Evolutionary conservation across 2,797 vertebrate genomes (phyloP), one percentile per base, ranked within the genome.

Genomic region (Catamblyrhynchus diadema): DNA sequence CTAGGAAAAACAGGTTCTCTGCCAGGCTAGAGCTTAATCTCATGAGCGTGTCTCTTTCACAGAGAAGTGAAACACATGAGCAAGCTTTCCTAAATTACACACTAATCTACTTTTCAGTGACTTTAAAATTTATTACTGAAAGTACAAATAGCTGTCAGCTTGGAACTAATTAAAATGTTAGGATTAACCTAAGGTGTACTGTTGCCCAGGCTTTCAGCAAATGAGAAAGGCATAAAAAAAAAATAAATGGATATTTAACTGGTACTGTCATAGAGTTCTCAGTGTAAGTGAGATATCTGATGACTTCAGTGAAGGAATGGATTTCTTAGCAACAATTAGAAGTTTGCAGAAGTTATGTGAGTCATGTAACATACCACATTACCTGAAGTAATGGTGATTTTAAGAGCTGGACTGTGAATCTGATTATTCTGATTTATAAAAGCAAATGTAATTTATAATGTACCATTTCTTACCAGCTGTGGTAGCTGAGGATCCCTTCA

Each of bases 141-240:
- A 69, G 61, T 72, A 90, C 91, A 91, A 96, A 91, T 92, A 89
- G 65, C 72, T 94, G 91, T 90, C 90, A 92, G 74, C 67, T 95
- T 69, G 94, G 48, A 92, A 91, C 86, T 93, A 95, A 94, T 94
- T 95, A 93, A 95, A 95, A 93, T 89, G 60, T 94, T 95, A 85
- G 93, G 48, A 92, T 93, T 96, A 88, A 91, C 86, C 75, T 94
- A 72, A 81, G 79, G 74, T 91, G 32, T 85, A 14, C 79, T 71
- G 48, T 88, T 95, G 42, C 50, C 72, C 81, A 87, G 72, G 81
- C 81, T 89, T 93, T 86, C 84, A 81, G 61, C 54, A 89, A 80
- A 59, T 71, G 75, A 91, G 79, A 75, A 94, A 80, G 22, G 2
- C 50, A 45, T 1, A 79, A 50, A 69, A 88, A 73, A 82, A 39